These are phyloP conservation scores for Geophilus truncorum DNA, from an alignment of 2,888 invertebrate species.

Conservation along the genomic window DNA sequence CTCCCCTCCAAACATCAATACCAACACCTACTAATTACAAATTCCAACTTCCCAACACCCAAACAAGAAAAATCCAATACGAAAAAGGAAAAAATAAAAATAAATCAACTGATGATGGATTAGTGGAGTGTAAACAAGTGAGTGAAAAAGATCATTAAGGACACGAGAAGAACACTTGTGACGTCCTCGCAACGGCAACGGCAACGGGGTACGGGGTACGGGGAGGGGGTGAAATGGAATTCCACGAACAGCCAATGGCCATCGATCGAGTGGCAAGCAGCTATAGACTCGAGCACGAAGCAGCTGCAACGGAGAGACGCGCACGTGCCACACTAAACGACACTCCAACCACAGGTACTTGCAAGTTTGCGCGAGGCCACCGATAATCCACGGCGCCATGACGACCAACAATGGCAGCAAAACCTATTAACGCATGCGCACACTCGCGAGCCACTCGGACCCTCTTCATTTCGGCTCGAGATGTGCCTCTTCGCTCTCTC, in stretches of 20 bases:
- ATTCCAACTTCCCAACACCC: too few species aligned
- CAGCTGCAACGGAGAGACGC: not conserved
- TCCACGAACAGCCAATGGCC: not conserved
- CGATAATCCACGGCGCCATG: not conserved
- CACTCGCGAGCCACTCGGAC: not conserved
- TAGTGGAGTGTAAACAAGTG: not conserved
- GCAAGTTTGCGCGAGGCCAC: not conserved
- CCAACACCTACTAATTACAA: too few species aligned
- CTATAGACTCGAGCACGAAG: conserved; percentile 4
- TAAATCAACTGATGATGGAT: not conserved
- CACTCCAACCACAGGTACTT: conserved; percentile 4
- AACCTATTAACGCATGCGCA: not conserved
- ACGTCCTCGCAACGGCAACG: not conserved
- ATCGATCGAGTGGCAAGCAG: not conserved
- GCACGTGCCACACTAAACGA: conserved; percentile 1
- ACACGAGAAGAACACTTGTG: not conserved
- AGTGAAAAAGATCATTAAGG: conserved; percentile 4
- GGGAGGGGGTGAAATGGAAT: not conserved
- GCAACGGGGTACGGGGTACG: too few species aligned
- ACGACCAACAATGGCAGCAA: not conserved
- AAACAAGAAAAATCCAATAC: too few species aligned
- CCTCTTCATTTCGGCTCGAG: not conserved
- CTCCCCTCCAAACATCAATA: too few species aligned
- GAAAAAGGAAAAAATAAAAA: not conserved
- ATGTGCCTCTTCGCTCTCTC: not conserved